Evolutionary conservation across 1,140 invertebrate species (phyloP).

Genomic region (Limonius californicus): DNA sequence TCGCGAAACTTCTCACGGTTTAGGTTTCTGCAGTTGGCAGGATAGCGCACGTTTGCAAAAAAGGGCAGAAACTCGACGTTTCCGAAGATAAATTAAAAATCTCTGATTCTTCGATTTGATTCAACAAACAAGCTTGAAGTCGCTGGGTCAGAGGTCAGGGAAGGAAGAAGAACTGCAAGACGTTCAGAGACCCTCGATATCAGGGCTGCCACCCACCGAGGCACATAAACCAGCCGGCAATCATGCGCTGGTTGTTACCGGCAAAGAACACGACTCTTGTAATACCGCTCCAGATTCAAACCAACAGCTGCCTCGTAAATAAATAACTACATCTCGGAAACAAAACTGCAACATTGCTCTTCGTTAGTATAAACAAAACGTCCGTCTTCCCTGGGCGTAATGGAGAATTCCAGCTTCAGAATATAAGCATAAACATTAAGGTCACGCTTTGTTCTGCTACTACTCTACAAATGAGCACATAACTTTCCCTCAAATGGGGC

Average conservation of each 20-base stretch:
- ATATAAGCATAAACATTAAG: slow-evolving; percentile 12
- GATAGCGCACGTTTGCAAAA: no score
- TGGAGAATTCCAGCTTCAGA: slow-evolving; percentile 1
- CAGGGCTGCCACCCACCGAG: slow-evolving; percentile 37
- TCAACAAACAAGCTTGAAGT: background rate
- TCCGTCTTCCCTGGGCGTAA: background rate
- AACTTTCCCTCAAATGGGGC: background rate
- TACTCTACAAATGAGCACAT: background rate
- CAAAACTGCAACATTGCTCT: slow-evolving; percentile 33
- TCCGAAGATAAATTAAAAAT: no score
- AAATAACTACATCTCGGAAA: slow-evolving; percentile 34
- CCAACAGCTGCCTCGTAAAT: slow-evolving; percentile 32
- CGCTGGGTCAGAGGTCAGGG: slow-evolving; percentile 24
- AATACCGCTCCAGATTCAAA: slow-evolving; percentile 37
- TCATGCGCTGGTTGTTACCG: slow-evolving; percentile 37
- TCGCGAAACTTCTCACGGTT: background rate
- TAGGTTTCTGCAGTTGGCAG: background rate
- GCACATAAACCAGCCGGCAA: slow-evolving; percentile 38
- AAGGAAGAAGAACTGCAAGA: slow-evolving; percentile 25
- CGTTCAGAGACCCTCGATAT: slow-evolving; percentile 24
- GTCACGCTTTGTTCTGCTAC: slow-evolving; percentile 3
- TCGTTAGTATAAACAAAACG: slow-evolving; percentile 23
- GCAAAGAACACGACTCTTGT: slow-evolving; percentile 33
- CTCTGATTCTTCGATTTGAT: background rate
- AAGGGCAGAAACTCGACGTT: no score